Conservation (phyloP, 1,140 invertebrate species). For the Diorhabda carinulata region DNA sequence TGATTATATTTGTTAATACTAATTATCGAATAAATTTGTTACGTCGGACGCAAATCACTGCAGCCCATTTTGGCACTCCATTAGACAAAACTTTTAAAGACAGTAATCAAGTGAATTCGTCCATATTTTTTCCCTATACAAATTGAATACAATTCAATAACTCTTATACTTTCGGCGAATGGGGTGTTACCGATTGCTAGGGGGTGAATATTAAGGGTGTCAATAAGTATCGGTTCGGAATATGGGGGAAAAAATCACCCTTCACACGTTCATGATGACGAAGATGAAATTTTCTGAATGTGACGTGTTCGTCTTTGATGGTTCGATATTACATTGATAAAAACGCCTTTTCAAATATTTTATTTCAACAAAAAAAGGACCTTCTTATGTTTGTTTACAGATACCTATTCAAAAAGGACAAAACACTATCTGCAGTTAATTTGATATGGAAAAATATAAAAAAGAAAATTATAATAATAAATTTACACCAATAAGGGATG, state of each 20-base stretch:
- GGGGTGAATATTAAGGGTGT: conserved; percentile 26
- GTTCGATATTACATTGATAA: background rate
- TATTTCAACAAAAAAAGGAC: no score
- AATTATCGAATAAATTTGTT: conserved; percentile 1
- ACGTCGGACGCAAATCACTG: conserved; percentile 3
- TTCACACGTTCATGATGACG: conserved; percentile 16
- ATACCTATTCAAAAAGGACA: no score
- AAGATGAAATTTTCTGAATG: conserved; percentile 16
- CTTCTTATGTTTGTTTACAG: no score
- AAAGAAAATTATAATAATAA: no score
- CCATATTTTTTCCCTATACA: conserved; percentile 18
- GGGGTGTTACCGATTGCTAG: conserved; percentile 21
- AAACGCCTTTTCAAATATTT: no score
- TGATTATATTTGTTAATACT: background rate
- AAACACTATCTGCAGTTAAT: no score
- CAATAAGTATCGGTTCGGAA: conserved; percentile 19
- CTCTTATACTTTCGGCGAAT: conserved; percentile 17
- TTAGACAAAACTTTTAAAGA: conserved; percentile 11
- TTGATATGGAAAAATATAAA: no score
- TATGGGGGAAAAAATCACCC: conserved; percentile 22
- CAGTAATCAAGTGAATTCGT: conserved; percentile 16
- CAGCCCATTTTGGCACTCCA: conserved; percentile 11
- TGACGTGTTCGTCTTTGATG: background rate
- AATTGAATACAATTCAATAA: conserved; percentile 20
- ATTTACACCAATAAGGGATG: no score